Evolutionary conservation across 2,113 vertebrate species (phyloP).

Genomic region (Steatornis caripensis): DNA sequence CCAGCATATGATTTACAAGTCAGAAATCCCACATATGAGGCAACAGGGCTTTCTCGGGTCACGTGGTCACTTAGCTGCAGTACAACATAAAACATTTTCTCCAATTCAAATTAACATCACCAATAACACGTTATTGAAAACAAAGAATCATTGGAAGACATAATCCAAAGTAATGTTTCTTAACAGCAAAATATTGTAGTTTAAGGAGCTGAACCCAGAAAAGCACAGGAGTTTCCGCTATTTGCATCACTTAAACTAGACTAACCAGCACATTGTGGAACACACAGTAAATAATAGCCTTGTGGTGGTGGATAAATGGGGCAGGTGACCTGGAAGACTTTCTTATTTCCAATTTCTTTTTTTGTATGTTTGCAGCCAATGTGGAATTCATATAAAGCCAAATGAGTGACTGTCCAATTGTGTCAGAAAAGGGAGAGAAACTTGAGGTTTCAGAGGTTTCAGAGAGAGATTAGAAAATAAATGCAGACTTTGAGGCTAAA

Average conservation of each 20-base stretch:
- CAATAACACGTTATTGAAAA: not conserved
- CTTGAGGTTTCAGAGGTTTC: not conserved
- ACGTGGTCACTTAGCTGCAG: not conserved
- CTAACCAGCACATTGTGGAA: not conserved
- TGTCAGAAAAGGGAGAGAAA: not conserved
- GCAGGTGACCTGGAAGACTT: not conserved
- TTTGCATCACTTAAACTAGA: not conserved
- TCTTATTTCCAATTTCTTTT: not conserved
- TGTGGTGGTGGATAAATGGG: not conserved
- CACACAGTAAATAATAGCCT: not conserved
- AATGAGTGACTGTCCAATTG: not conserved
- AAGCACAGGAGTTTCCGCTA: not conserved
- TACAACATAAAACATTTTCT: not conserved
- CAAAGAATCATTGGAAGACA: not conserved
- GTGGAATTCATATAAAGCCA: not conserved
- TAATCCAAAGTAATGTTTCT: not conserved
- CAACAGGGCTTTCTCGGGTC: not conserved
- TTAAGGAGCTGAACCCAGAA: not conserved
- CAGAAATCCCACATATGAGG: not conserved
- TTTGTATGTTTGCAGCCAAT: fast-evolving
- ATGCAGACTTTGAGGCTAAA: not conserved
- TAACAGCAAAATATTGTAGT: not conserved
- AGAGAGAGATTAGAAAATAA: not conserved
- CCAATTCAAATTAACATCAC: not conserved
- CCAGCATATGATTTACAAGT: fast-evolving